Evolutionary conservation across 92 coral and sea anemone genomes (phyloP), one percentile per base, ranked within the genome.

Genomic region (Montipora capitata): DNA sequence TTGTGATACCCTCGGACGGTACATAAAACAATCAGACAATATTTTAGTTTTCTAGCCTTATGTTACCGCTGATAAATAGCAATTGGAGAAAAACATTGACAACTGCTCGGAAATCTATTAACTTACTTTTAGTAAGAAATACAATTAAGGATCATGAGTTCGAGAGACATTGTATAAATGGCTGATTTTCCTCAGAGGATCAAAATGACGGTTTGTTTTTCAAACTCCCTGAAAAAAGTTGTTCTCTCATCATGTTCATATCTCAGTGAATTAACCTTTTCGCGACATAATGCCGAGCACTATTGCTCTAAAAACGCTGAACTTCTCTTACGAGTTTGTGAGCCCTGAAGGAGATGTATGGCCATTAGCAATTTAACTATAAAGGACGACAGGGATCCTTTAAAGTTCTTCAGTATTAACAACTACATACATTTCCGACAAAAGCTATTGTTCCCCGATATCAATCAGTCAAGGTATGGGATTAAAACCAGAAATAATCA

Each of bases 131-230:
- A 27, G 45, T 45, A 14, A 48, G 54, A 38, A 51, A 45, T 54
- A 44, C 61, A 15, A 15, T 18, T n/a, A 14, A 43, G 62, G 20
- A 14, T 15, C 41, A 15, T 74, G 41, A 74, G 16, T 40, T 15
- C 74, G 52, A 52, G 76, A 71, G 76, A 71, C 40, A 42, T 43
- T 71, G 76, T 54, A 71, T n/a, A 52, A 52, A 14, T 71, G 56
- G 43, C 20, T 71, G 43, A 78, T 41, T 65, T 78, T 62, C 27
- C 27, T 20, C 27, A 20, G 27, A 20, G 27, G 27, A 67, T 66
- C 48, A 20, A 14, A 4, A 80, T 35, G 48, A 48, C 4, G 16
- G 20, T 40, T 7, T 15, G 42, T 59, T 64, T 16, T 14, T 44
- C 17, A 10, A 80, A 20, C 74, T 43, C 64, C 59, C 48, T 77